Base-by-base conservation (phyloP, 37 sponge, comb jelly and placozoan species). In the Theonella swinhoei region DNA sequence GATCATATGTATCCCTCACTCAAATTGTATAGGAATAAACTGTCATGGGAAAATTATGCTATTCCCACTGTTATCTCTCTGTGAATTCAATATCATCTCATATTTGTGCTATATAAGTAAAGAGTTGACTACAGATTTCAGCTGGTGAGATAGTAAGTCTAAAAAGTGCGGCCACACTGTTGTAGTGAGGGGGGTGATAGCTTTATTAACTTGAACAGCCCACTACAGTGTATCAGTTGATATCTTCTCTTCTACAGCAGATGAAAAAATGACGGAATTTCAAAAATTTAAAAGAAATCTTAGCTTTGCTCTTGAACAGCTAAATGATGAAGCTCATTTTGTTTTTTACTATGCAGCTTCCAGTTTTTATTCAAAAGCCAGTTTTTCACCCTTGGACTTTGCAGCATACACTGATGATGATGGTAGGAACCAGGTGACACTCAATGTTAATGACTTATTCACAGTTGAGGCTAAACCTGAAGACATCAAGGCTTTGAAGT, bases 401-500 rank as follows among this genome's bases (percentile, higher is more conserved):
- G 14, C 7, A 17, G 54, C 54, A 47, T 14, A 47, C 54, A 47
- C 54, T 47, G 54, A 47, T 47, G 11, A 7, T 47, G 11, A 47
- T 47, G 54, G 54, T 47, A 14, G 7, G 54, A 47, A 14, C 54
- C 54, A 47, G 54, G 14, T 47, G 7, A 14, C 54, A 47, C 11
- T 47, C 54, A 47, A 14, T 17, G 7, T 47, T 47, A 47, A 47
- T 14, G 14, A 47, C 14, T 47, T 47, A 65, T 26, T 68, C 34
- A 68, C 25, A 68, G 69, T 68, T 68, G 69, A 68, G 30, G 33
- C 30, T 33, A 31, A 68, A 68, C 69, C 69, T 31, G 69, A 68
- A 32, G 20, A 68, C 69, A 32, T 32, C 30, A 33, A 31, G 69
- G 34, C 69, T 68, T 32, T 68, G 69, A 68, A 68, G 69, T 68